Percentiles rank a stretch among this genome's conserved stretches.
These are phyloP conservation scores for Potorous gilbertii DNA, from an alignment of 2,797 vertebrate genomes.

Conservation along the genomic window DNA sequence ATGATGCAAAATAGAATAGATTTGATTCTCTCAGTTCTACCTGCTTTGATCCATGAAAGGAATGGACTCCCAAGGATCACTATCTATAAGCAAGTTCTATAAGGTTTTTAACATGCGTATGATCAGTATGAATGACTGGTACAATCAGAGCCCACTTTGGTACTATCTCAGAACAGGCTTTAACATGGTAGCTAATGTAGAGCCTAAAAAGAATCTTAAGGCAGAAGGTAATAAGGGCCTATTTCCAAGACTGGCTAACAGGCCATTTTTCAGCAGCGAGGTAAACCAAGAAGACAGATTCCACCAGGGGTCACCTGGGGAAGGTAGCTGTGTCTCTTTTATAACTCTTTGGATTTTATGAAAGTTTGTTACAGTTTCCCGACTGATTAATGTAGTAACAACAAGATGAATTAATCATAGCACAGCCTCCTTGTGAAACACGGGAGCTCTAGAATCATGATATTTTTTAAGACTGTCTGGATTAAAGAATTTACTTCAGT, in stretches of 20 bases:
- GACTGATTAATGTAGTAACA: not conserved
- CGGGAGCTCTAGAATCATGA: not conserved
- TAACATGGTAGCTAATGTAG: not conserved
- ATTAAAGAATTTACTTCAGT: not conserved
- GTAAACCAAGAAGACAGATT: not conserved
- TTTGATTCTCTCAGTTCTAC: not conserved
- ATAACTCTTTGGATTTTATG: not conserved
- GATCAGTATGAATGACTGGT: not conserved
- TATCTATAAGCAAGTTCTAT: not conserved
- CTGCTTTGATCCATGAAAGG: not conserved
- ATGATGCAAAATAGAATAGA: not conserved
- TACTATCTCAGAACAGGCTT: not conserved
- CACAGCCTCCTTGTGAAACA: not conserved
- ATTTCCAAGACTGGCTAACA: not conserved
- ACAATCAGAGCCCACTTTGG: not conserved
- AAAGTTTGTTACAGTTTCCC: not conserved
- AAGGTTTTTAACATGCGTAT: not conserved
- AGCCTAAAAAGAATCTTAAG: not conserved
- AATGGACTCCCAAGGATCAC: not conserved
- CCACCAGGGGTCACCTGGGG: not conserved
- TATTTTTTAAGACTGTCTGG: not conserved
- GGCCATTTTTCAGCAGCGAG: not conserved
- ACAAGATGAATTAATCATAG: not conserved
- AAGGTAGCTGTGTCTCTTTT: not conserved
- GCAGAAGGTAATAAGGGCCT: not conserved